Base-by-base conservation (phyloP, 2,888 invertebrate species). In the Globia sparganii region DNA sequence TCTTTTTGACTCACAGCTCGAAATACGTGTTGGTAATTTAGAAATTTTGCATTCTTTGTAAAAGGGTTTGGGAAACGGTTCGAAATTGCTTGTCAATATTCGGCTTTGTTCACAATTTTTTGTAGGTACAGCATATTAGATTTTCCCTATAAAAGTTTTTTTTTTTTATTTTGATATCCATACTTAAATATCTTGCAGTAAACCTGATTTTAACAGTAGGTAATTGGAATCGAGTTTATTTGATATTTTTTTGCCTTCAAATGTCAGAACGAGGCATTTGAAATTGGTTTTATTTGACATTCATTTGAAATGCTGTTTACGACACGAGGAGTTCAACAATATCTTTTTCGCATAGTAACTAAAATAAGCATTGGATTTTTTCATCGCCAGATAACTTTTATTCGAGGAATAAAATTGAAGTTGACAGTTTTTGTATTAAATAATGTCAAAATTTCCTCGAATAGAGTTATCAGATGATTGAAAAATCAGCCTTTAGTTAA, bases 11-110 rank as follows among this genome's bases (percentile, higher is more conserved):
- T 84, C 78, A 18, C 75, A 65, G 59, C 76, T 84, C 87, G 73
- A 77, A 80, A 87, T 87, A 84, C 80, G 76, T 79, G 77, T 80
- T 73, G 76, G 72, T 78, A 81, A 87, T 88, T 84, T 88, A 78
- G 75, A 68, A 68, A 77, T 83, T 87, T 82, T 75, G 77, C 80
- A 80, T 88, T 76, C 76, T 75, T 1, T 67, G 64, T 73, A 53
- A 75, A 86, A 84, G 70, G 85, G 74, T 49, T 86, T 40, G 66
- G 68, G 64, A 85, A 84, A 72, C 65, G 53, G 43, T 28, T 43
- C 25, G 13, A 67, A 86, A 84, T 86, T 80, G 72, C 72, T 80
- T 83, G 78, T 84, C 86, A 78, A 81, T 81, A 69, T 78, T 67
- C 67, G 11, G 53, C 71, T 87, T 83, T 74, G 74, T 81, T 74